Evolutionary conservation across 1,140 invertebrate species (phyloP).

Genomic region (Saxidomus purpurata): DNA sequence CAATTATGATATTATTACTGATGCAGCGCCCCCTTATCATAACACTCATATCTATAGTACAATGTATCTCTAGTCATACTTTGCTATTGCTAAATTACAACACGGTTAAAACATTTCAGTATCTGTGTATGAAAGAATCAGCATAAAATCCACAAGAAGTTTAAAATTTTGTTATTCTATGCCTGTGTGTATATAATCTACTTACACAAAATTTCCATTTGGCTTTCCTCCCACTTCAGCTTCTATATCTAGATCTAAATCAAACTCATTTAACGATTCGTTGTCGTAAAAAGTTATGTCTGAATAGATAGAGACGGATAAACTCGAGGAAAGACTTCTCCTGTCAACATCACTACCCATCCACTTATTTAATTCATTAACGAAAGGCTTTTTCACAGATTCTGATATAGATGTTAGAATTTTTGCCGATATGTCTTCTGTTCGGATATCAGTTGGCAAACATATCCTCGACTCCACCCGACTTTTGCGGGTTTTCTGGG

Average conservation of each 20-base stretch:
- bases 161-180: no score
- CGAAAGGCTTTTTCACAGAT: conserved; percentile 51
- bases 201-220: conserved; percentile 14
- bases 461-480: conserved; percentile 44
- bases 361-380: conserved; percentile 47
- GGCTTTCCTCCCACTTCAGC: neutral
- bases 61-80: no score
- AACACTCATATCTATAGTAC: no score
- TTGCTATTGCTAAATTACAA: no score
- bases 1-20: no score
- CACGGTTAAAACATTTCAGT: no score
- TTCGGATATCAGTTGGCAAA: conserved; percentile 28
- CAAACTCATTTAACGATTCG: conserved; percentile 42
- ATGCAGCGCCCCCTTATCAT: no score
- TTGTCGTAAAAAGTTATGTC: conserved; percentile 59
- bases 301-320: conserved; percentile 62
- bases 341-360: conserved; percentile 16
- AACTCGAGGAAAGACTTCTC: conserved; percentile 44
- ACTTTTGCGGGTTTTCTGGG: neutral
- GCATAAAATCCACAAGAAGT: no score
- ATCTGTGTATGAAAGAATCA: no score
- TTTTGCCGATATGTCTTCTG: conserved; percentile 59
- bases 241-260: conserved; percentile 32
- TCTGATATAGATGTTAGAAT: conserved; percentile 58
- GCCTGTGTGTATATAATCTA: no score